phyloP scores from a whole-genome alignment of 2,797 vertebrate genomes.

The Anguilla marmorata region DNA sequence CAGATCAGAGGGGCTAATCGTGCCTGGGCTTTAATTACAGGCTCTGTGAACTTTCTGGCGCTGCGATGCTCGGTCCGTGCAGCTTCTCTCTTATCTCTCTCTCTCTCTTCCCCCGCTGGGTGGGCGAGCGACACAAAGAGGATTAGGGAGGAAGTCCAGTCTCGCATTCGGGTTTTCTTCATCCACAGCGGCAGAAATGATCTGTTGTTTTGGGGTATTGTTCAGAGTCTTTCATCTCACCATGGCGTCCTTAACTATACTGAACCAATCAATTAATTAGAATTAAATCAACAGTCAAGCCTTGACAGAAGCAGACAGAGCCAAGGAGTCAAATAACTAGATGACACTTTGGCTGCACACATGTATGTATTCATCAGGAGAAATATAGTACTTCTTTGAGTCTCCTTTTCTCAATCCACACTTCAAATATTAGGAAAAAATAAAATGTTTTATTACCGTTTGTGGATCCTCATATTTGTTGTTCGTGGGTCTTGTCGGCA shows the following conservation, averaged over 20 bases:
- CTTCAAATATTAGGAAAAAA: not conserved
- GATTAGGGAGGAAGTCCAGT: conserved; percentile 32
- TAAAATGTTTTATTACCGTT: not conserved
- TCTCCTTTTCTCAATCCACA: not conserved
- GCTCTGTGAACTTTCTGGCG: not conserved
- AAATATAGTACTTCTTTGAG: not conserved
- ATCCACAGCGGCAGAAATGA: conserved; percentile 20
- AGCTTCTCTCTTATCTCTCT: conserved; percentile 13
- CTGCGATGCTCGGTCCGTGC: not conserved
- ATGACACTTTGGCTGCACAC: not conserved
- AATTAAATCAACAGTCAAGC: not conserved
- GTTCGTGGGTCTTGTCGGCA: not conserved
- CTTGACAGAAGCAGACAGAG: not conserved
- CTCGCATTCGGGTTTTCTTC: conserved; percentile 13
- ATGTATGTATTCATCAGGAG: not conserved
- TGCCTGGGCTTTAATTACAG: not conserved
- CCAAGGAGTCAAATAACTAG: not conserved
- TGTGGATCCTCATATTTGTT: not conserved
- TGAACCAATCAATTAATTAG: not conserved
- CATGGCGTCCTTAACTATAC: not conserved
- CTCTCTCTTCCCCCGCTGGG: conserved; percentile 29
- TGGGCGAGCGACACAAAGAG: conserved; percentile 44
- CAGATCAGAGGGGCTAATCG: not conserved
- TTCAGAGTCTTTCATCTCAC: conserved; percentile 23
- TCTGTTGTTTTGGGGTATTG: conserved; percentile 16